Percentiles rank a stretch among this genome's conserved stretches.
These are phyloP conservation scores for Neotoxoptera formosana DNA, from an alignment of 1,140 invertebrate species.

Conservation along the genomic window DNA sequence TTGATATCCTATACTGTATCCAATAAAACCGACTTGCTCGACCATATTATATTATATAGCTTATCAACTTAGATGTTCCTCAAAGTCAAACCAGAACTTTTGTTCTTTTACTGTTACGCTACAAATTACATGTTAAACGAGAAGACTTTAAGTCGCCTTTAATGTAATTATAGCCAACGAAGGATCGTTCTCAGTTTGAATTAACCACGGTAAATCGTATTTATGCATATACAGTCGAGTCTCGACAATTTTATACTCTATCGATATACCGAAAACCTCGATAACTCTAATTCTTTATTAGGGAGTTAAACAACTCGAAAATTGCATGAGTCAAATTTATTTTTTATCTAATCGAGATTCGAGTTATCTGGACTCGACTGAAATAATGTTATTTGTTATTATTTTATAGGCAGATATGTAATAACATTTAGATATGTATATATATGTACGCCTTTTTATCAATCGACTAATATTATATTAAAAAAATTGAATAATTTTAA, in stretches of 20 bases:
- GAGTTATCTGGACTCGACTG: too few species aligned
- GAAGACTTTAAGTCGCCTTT: not conserved
- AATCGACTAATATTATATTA: not conserved
- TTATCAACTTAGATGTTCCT: too few species aligned
- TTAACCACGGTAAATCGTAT: not conserved
- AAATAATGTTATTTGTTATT: too few species aligned
- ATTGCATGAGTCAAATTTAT: not conserved
- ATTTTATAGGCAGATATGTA: too few species aligned
- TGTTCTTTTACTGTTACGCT: not conserved
- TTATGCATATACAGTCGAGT: not conserved
- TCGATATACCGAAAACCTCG: not conserved
- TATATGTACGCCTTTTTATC: too few species aligned
- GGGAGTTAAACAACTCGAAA: not conserved
- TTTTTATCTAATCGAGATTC: too few species aligned
- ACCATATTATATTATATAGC: not conserved
- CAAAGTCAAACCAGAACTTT: not conserved
- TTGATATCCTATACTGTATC: not conserved
- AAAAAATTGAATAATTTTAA: not conserved
- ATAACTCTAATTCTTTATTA: not conserved
- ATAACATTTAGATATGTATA: too few species aligned
- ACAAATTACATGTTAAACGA: not conserved
- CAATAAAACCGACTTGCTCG: not conserved
- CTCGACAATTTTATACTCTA: too few species aligned
- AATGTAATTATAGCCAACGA: not conserved
- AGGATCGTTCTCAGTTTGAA: not conserved